A percentile compares a stretch with the other conserved stretches of the same genome.
Evolutionary conservation across 92 coral and sea anemone genomes (phyloP).

Genomic region (Muricea muricata): DNA sequence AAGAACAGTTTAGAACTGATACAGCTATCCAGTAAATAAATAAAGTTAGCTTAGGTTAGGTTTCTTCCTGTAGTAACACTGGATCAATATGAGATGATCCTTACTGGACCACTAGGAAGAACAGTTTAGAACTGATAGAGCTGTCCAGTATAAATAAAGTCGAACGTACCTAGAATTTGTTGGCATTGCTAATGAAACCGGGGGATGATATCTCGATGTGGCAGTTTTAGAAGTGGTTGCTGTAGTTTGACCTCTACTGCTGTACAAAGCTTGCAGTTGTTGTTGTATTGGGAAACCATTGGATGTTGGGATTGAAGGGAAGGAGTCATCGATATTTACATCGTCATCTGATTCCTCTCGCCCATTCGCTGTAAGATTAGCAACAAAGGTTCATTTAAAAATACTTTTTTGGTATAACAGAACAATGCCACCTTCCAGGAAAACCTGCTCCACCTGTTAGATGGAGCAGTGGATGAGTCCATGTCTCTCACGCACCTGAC

Average conservation of each 20-base stretch:
- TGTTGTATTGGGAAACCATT: constrained; percentile 19
- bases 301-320: constrained; percentile 10
- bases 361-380: constrained; percentile 2
- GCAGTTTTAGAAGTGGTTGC: constrained; percentile 23
- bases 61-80: too few relatives aligned
- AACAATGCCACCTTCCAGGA: too few relatives aligned
- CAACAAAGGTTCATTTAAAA: too few relatives aligned
- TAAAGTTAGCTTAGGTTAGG: too few relatives aligned
- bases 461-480: too few relatives aligned
- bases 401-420: too few relatives aligned
- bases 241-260: constrained; percentile 37
- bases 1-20: too few relatives aligned
- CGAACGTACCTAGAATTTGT: neutral
- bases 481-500: constrained; percentile 90
- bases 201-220: constrained; percentile 21
- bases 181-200: constrained; percentile 28
- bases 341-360: constrained; percentile 34
- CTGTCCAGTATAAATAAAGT: neutral
- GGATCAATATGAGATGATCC: neutral
- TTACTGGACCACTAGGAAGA: neutral
- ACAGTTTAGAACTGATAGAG: constrained; percentile 1
- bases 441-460: too few relatives aligned
- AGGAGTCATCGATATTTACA: neutral
- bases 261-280: neutral
- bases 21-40: too few relatives aligned